These are phyloP conservation scores for Sigmodon hispidus DNA, from an alignment of 2,113 vertebrate species.

Conservation along the genomic window DNA sequence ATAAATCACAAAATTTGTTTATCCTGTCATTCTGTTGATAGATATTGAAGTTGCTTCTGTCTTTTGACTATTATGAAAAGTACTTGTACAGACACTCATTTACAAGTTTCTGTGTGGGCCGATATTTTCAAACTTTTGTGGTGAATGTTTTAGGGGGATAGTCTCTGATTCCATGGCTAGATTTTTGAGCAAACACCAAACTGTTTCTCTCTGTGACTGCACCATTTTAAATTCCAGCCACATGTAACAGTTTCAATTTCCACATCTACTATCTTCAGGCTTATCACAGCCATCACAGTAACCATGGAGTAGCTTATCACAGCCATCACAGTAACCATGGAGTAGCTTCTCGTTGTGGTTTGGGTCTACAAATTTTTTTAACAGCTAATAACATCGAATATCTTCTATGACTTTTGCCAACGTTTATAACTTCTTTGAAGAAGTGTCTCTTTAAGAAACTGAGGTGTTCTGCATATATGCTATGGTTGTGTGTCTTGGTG, in stretches of 20 bases:
- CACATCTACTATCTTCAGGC: background rate
- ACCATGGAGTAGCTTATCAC: background rate
- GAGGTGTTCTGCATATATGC: background rate
- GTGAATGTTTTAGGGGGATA: background rate
- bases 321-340: background rate
- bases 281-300: background rate
- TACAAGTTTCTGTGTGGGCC: background rate
- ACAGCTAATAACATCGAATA: background rate
- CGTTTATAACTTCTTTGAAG: background rate
- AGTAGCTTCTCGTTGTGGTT: background rate
- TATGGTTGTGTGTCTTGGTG: background rate
- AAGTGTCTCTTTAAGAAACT: background rate
- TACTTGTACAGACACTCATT: background rate
- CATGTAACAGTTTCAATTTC: background rate
- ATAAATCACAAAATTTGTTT: background rate
- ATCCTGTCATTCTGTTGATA: background rate
- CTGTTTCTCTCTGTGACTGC: background rate
- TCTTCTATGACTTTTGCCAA: background rate
- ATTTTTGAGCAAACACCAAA: background rate
- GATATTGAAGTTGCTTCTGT: background rate
- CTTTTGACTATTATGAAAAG: background rate
- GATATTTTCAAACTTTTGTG: background rate
- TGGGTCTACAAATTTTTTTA: background rate
- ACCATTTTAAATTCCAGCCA: background rate
- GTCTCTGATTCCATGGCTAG: background rate